These are phyloP conservation scores for Morone saxatilis DNA, from an alignment of 2,113 vertebrate genomes.

Conservation along the genomic window DNA sequence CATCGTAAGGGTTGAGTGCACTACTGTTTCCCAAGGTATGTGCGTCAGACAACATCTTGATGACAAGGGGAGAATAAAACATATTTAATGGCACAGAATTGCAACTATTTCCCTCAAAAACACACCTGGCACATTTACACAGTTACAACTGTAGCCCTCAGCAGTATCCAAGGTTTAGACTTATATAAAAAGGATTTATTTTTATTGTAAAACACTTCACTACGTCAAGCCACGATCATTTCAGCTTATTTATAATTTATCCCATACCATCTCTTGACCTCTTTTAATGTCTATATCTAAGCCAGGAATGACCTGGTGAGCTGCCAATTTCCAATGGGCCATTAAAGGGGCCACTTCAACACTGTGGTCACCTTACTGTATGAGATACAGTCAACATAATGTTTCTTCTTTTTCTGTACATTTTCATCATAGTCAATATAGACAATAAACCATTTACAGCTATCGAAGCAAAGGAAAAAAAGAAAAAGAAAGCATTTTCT, in stretches of 20 bases:
- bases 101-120: conserved; percentile 26
- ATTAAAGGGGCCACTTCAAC: conserved; percentile 28
- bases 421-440: conserved; percentile 31
- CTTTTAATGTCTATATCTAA: conserved; percentile 38
- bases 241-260: conserved; percentile 59
- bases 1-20: background rate
- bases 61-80: conserved; percentile 2
- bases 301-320: conserved; percentile 57
- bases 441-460: conserved; percentile 49
- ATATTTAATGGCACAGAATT: conserved; percentile 28
- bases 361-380: conserved; percentile 44
- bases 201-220: conserved; percentile 39
- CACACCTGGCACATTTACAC: conserved; percentile 16
- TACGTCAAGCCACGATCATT: conserved; percentile 46
- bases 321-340: conserved; percentile 70
- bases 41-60: conserved; percentile 32
- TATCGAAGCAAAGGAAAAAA: conserved; percentile 32
- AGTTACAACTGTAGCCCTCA: conserved; percentile 38
- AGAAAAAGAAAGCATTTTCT: background rate
- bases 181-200: conserved; percentile 5
- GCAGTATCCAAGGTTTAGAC: conserved; percentile 16
- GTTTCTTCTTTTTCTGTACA: conserved; percentile 29
- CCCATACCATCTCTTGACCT: conserved; percentile 47
- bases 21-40: conserved; percentile 1
- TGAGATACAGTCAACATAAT: conserved; percentile 47